These are phyloP conservation scores for Misgurnus mizolepis DNA, from an alignment of 2,113 vertebrate genomes.

Conservation along the genomic window DNA sequence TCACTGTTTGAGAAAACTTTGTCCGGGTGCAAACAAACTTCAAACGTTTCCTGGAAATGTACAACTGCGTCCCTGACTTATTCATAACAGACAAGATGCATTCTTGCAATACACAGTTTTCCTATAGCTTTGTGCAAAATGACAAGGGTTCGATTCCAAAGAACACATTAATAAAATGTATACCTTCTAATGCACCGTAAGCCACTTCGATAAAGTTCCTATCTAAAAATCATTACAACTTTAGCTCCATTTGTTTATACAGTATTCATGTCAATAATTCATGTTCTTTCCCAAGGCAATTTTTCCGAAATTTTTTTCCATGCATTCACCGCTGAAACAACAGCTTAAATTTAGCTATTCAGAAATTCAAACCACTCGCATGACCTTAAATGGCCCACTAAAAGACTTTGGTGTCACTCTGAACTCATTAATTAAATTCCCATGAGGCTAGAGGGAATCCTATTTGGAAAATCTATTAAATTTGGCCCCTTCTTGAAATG, in stretches of 20 bases:
- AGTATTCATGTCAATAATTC: not conserved
- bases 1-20: too few species aligned
- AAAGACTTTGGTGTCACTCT: constrained; percentile 6
- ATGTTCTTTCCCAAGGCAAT: not conserved
- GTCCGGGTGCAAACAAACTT: not conserved
- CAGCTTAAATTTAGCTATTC: not conserved
- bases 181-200: too few species aligned
- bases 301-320: not conserved
- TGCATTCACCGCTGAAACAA: not conserved
- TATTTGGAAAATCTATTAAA: constrained; percentile 45
- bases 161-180: too few species aligned
- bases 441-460: constrained; percentile 26
- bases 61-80: not conserved
- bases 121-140: too few species aligned
- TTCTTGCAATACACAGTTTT: not conserved
- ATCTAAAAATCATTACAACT: too few species aligned
- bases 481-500: constrained; percentile 21
- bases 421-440: constrained; percentile 28
- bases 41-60: not conserved
- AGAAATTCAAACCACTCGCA: constrained; percentile 24
- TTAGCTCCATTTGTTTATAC: not conserved
- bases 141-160: too few species aligned
- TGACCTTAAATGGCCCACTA: not conserved
- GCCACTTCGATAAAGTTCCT: too few species aligned
- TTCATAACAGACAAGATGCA: not conserved